Evolutionary conservation across 64 coral and sea anemone species (phyloP), one percentile per base, ranked within the genome.

Genomic region (Pachyseris speciosa): DNA sequence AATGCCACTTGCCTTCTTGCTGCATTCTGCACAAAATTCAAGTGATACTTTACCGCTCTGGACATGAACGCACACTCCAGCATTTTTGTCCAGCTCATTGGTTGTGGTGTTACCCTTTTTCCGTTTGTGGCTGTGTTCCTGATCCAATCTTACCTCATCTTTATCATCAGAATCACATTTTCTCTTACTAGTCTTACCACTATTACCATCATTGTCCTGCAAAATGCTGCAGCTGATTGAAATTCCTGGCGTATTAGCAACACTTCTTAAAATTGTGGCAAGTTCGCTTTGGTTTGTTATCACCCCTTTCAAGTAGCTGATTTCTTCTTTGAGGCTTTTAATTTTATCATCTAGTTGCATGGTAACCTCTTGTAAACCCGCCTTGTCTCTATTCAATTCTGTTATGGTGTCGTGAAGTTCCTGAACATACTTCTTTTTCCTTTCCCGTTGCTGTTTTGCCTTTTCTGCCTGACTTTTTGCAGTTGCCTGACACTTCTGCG

Each of bases 21-120:
- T 92, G 77, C 96, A 98, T 26, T 84, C 91, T 63, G 66, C 51
- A 58, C 96, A 98, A 87, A 98, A 98, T 57, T 98, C 96, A 37
- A 98, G 69, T 6, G 96, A 98, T 73, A 98, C 84, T 80, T 89
- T 92, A 72, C 89, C 89, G 55, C 83, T 89, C 20, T 84, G 88
- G 52, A 98, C 83, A 86, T 98, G 96, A 0, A 98, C 71, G 63
- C 96, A 98, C 11, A 98, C 89, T 36, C 96, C 96, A 1, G 86
- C 86, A 64, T 32, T 64, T 20, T 31, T 28, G 31, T 40, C 37
- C 17, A 49, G 15, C 19, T 92, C 71, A 50, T 28, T 64, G 69
- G 10, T 38, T 20, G 36, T 52, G 7, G 29, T 53, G 2, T 30
- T 27, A 34, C 67, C 72, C 44, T 44, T 1, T 61, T 72, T 93